Base-by-base conservation (phyloP, 2,113 vertebrate genomes). In the Trachemys scripta region DNA sequence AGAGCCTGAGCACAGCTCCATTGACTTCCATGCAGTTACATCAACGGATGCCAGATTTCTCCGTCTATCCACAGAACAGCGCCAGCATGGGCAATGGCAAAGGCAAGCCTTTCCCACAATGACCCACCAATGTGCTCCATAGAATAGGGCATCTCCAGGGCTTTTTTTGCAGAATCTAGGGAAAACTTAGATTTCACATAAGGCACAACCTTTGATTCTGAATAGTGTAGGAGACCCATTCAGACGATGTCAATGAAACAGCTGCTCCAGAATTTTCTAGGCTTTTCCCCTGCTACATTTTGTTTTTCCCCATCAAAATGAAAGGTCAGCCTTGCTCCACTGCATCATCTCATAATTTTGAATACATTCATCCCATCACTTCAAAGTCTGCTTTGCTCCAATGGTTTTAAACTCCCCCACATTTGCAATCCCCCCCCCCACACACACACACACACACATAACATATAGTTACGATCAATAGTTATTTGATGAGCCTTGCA, bases 261-360 rank as follows among this genome's bases (percentile, higher is more conserved):
- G 16, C 84, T 95, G 42, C 84, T 85, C 22, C 35, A 85, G 59
- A 93, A 85, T 95, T 95, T 94, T 31, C 27, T 83, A 25, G 10
- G 22, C 53, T 85, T 90, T 59, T 57, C 72, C 81, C 54, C 10
- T 5, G 2, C 72, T 25, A 45, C 38, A 11, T 20, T 49, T 49
- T 78, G 42, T 25, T 76, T 47, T 47, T 47, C 13, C 38, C 45
- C 76, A 1, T 62, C 24, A 17, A 65, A n/a, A 82, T 84, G 53
- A 94, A 96, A 88, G 49, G 27, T 92, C 83, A 89, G 4, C n/a
- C 56, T 49, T 83, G 90, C 57, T 91, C 49, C 17, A 42, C 45
- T 78, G 65, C 25, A 8, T 83, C 59, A 92, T 82, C 20, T 87
- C 72, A 65, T 3, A 14, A 53, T 83, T 65, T 89, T 83, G 17